A percentile compares a stretch with the other conserved stretches of the same genome.
Conservation (phyloP, 2,888 invertebrate genomes). For the Eupithecia dodoneata region DNA sequence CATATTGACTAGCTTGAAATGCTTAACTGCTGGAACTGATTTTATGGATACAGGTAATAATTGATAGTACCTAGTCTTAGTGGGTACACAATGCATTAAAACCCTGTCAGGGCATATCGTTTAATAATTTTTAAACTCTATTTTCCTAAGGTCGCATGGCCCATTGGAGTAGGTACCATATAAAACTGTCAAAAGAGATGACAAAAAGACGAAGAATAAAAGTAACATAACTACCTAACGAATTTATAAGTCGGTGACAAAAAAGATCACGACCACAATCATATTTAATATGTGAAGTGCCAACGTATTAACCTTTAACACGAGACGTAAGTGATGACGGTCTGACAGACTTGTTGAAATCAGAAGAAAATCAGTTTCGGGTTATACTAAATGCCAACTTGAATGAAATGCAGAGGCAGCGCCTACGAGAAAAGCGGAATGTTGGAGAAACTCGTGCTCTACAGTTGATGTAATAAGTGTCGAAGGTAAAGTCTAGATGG, state of each 20-base stretch:
- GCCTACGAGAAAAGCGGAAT: not conserved
- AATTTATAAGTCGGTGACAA: not conserved
- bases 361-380: not conserved
- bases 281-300: not conserved
- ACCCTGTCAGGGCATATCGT: too few relatives aligned
- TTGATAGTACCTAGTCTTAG: too few relatives aligned
- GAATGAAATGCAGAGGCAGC: not conserved
- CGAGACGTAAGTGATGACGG: not conserved
- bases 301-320: not conserved
- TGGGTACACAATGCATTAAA: too few relatives aligned
- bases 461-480: not conserved
- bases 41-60: too few relatives aligned
- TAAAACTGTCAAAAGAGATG: too few relatives aligned
- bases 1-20: not conserved
- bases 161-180: not conserved
- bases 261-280: not conserved
- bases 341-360: not conserved
- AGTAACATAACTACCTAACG: not conserved
- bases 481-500: not conserved
- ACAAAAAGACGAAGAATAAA: not conserved
- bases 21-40: too few relatives aligned
- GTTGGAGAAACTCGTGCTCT: not conserved
- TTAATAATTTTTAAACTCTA: not conserved
- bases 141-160: not conserved
- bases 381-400: not conserved